Evolutionary conservation across 2,113 vertebrate species (phyloP), one percentile per base, ranked within the genome.

Genomic region (Barbus barbus): DNA sequence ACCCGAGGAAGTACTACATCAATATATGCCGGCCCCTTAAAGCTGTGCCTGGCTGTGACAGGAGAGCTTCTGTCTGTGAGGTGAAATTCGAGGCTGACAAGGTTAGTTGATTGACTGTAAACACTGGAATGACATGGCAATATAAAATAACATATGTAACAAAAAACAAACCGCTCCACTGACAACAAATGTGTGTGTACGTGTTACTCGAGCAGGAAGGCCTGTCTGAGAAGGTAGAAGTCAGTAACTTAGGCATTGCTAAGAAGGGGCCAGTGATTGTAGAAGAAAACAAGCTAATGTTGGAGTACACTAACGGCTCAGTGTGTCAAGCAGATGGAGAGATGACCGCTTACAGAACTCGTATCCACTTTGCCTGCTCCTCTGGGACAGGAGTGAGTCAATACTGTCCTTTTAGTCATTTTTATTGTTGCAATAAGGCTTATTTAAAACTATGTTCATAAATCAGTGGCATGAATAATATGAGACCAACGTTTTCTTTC

Each of bases 11-110:
- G 53, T 99, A 98, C 88, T 97, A 98, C 91, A 95, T 99, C 85
- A 99, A 98, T 0, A 88, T 99, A 24, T 99, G 98, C 41, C 96
- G 95, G 0, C 96, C 97, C 0, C 90, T 99, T 85, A 93, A 90
- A 33, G 90, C 94, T 0, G 94, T 98, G 12, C 85, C 83, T 0
- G 97, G 97, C 81, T 99, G 98, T 0, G 96, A 97, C 85, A 95
- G 94, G 0, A 90, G 91, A 0, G 94, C 97, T 0, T 95, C 97
- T 0, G 94, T 95, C 46, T 99, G 98, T 75, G 95, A 98, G 93
- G 95, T 95, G 92, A 90, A 92, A 5, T 97, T 95, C 9, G 84
- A 14, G 0, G 1, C 1, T 0, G 44, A 83, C 4, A 53, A 93
- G 93, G 94, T 94, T 18, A 75, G 44, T 73, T 16, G 4, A n/a